Evolutionary conservation across 1,140 invertebrate genomes (phyloP), one percentile per base, ranked within the genome.

Genomic region (Rhopalosiphum maidis): DNA sequence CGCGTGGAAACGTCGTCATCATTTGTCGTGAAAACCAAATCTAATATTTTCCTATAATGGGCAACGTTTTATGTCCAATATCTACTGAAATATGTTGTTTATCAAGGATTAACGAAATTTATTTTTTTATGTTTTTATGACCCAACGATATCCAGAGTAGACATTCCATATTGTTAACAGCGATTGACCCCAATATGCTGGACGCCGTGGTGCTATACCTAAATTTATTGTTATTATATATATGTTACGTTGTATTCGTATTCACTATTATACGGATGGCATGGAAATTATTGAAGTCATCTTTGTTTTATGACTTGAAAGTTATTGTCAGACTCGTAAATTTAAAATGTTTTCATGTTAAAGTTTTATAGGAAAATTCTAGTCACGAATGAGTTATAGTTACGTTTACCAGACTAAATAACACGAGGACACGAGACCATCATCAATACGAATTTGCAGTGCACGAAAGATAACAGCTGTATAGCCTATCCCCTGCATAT

Each of bases 241-340:
- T 25, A 37, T 83, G 35, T 37, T 43, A 85, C 37, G 41, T 18
- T 30, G 22, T n/a, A 86, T 86, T 85, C 30, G 41, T 43, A 25
- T 43, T 25, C 9, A 7, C 30, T n/a, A 68, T 68, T n/a, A 68
- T 68, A 43, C 43, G n/a, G 43, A 86, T 21, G 41, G 2, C 9
- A 46, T 68, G 41, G 8, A 77, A 68, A 68, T 90, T 18, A 90
- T 68, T 60, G 37, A 30, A 41, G n/a, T 30, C 89, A n/a, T 90
- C 37, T 43, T 41, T 90, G 35, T 60, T 90, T 90, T 90, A 90
- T 77, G 89, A 37, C 55, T 68, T 18, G 41, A 60, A 68, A 90
- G 89, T 90, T 90, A 68, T 21, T 25, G 9, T 41, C 55, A 43
- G 37, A 90, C 25, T 90, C 54, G 89, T 90, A 90, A 90, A 90